phyloP scores from a whole-genome alignment of 1,140 invertebrate species.

The Heliconius hewitsoni region DNA sequence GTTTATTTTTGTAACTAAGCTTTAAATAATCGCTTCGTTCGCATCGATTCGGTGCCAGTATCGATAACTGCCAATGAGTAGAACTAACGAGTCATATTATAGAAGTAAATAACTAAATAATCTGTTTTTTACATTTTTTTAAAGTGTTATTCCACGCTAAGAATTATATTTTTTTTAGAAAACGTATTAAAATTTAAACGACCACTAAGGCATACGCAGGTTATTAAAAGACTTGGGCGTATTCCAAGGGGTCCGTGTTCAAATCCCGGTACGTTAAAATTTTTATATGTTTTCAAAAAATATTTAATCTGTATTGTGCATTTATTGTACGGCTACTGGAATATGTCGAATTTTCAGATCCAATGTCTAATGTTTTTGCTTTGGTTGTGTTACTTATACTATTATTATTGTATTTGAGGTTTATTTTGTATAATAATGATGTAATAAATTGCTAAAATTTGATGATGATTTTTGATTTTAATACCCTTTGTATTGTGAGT shows the following conservation, averaged over 20 bases:
- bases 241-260: no score
- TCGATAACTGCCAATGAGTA: slow-evolving; percentile 64
- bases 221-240: no score
- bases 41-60: slow-evolving; percentile 34
- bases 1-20: slow-evolving; percentile 70
- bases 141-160: no score
- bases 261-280: no score
- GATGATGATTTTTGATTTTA: neutral
- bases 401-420: slow-evolving; percentile 79
- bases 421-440: slow-evolving; percentile 81
- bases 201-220: no score
- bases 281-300: slow-evolving; percentile 37
- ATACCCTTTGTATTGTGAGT: neutral
- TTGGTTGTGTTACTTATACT: slow-evolving; percentile 80
- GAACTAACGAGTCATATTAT: slow-evolving; percentile 61
- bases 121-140: slow-evolving; percentile 66
- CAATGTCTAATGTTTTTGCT: slow-evolving; percentile 76
- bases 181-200: no score
- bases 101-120: slow-evolving; percentile 26
- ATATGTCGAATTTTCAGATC: slow-evolving; percentile 53
- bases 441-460: slow-evolving; percentile 79
- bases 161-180: no score
- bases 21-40: slow-evolving; percentile 39
- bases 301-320: slow-evolving; percentile 65
- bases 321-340: slow-evolving; percentile 58